Evolutionary conservation across 2,797 vertebrate species (phyloP).

Genomic region (Neoniphon sammara): DNA sequence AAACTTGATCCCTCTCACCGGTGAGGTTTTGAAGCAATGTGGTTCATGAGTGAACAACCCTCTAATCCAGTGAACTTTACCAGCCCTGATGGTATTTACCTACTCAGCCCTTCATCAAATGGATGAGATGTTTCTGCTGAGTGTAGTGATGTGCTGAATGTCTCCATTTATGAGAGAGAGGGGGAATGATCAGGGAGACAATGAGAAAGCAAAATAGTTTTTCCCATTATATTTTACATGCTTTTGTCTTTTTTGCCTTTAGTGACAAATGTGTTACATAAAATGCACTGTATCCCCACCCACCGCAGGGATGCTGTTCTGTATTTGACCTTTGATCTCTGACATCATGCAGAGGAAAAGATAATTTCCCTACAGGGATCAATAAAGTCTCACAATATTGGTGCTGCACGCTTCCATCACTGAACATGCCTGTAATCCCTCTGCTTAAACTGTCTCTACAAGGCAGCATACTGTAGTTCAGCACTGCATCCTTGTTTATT

Average conservation of each 20-base stretch:
- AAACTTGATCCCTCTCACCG: constrained; percentile 38
- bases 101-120: constrained; percentile 51
- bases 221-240: neutral
- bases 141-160: constrained; percentile 39
- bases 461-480: neutral
- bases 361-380: too few relatives aligned
- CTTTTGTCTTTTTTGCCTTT: too few relatives aligned
- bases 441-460: neutral
- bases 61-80: constrained; percentile 59
- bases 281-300: too few relatives aligned
- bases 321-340: neutral
- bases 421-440: too few relatives aligned
- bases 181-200: too few relatives aligned
- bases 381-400: too few relatives aligned
- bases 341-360: neutral
- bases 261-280: too few relatives aligned
- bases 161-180: constrained; percentile 40
- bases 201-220: too few relatives aligned
- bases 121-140: constrained; percentile 45
- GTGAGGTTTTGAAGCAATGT: constrained; percentile 34
- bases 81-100: constrained; percentile 48
- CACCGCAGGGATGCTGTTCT: neutral
- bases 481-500: neutral
- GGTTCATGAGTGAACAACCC: constrained; percentile 38
- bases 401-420: too few relatives aligned